Conservation (phyloP, 2,797 vertebrate species). For the Parambassis ranga region DNA sequence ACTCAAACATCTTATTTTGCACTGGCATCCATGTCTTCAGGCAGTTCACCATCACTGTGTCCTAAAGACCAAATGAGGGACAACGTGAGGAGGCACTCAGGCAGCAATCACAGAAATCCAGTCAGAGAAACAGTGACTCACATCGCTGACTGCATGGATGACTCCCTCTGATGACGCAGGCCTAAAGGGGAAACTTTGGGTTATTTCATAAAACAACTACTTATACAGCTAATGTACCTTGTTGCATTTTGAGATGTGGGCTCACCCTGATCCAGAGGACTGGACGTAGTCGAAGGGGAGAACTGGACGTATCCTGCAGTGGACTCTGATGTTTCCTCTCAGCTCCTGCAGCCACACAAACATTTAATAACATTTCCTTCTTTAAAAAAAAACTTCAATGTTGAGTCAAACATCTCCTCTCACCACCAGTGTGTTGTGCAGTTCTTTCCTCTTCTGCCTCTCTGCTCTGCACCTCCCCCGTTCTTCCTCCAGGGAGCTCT, state of each 20-base stretch:
- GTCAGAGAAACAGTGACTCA: conserved; percentile 62
- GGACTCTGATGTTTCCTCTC: conserved; percentile 86
- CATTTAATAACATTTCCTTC: too few species aligned
- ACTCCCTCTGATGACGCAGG: conserved; percentile 69
- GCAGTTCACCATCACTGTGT: conserved; percentile 83
- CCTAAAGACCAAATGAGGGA: conserved; percentile 70
- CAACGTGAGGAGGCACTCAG: background rate
- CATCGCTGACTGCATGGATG: conserved; percentile 78
- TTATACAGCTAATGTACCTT: too few species aligned
- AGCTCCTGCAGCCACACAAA: conserved; percentile 76
- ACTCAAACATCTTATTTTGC: conserved; percentile 82
- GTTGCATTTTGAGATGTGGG: background rate
- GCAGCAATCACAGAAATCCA: background rate
- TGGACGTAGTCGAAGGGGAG: conserved; percentile 74
- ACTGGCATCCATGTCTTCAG: conserved; percentile 70
- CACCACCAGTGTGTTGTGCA: conserved; percentile 83
- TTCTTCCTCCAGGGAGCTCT: conserved; percentile 77
- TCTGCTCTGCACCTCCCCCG: conserved; percentile 73
- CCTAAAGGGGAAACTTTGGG: conserved; percentile 51
- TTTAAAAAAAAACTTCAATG: too few species aligned
- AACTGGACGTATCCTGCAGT: conserved; percentile 84
- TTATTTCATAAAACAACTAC: too few species aligned
- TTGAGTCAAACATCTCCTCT: conserved; percentile 35
- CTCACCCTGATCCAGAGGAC: conserved; percentile 67
- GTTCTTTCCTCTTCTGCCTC: conserved; percentile 76